Base-by-base conservation (phyloP, 1,140 invertebrate species). In the Trichogramma pretiosum region DNA sequence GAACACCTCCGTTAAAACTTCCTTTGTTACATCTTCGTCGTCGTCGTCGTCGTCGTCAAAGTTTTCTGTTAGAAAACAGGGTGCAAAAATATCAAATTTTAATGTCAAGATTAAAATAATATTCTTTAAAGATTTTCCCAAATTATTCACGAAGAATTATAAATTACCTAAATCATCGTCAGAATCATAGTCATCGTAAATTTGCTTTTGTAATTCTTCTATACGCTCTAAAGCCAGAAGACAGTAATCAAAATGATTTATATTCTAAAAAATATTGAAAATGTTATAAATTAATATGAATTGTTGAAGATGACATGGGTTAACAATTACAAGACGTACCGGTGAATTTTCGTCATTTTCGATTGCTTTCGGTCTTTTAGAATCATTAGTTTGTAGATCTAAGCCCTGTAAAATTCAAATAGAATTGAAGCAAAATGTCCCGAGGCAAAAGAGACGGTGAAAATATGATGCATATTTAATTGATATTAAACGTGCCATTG, bases 1-100 rank as follows among this genome's bases (percentile, higher is more conserved):
- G 22, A 71, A 71, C 2, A 71, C 63, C 46, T 67, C 65, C 0
- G 56, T 52, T 2, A 71, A 30, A 5, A 71, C 63, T 35, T 68
- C 59, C 24, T 63, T 63, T 40, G 65, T 65, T 38, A 63, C 30
- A 17, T 68, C 62, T 23, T 69, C 68, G 5, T 71, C 67, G 40
- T 48, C 60, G n/a, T n/a, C n/a, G n/a, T n/a, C n/a, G n/a, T n/a
- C n/a, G n/a, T n/a, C n/a, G 14, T 34, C 5, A 34, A 34, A 34
- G 13, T 34, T 34, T 5, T 9, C 33, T 34, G 33, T 16, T n/a
- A 34, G 13, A 11, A n/a, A 14, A 34, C 14, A 9, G 14, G 13
- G 8, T n/a, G 14, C 5, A 1, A n/a, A 34, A 34, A 9, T 16
- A 9, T 9, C 17, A 34, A 11, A 34, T 34, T n/a, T 11, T 9